A percentile compares a stretch with the other conserved stretches of the same genome.
phyloP scores from a whole-genome alignment of 2,797 vertebrate genomes.

The Delichon dasypus region DNA sequence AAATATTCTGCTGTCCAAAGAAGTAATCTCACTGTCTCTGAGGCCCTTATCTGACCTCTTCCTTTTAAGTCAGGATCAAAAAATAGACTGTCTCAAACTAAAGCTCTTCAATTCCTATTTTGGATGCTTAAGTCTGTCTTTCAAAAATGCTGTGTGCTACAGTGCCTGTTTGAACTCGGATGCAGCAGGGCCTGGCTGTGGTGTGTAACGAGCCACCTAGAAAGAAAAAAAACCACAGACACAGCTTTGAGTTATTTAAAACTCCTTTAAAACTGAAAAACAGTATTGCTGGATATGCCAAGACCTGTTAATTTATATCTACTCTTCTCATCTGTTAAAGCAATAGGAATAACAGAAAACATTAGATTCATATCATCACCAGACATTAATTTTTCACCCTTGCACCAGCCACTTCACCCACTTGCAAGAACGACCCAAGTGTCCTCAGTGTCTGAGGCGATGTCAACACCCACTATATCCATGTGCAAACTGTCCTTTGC shows the following conservation, averaged over 20 bases:
- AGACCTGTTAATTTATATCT: neutral
- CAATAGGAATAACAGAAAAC: neutral
- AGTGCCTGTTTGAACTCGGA: neutral
- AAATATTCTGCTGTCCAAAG: neutral
- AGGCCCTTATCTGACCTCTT: neutral
- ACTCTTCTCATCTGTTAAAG: constrained; percentile 4
- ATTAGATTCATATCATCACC: neutral
- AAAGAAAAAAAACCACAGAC: neutral
- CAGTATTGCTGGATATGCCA: neutral
- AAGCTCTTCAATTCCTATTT: neutral
- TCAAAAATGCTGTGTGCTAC: neutral
- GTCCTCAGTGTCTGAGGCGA: neutral
- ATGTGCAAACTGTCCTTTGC: neutral
- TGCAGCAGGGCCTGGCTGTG: neutral
- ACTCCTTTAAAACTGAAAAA: neutral
- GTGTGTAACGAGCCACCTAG: neutral
- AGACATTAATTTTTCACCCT: neutral
- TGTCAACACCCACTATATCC: neutral
- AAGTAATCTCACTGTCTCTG: neutral
- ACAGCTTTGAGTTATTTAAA: neutral
- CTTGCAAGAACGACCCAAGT: neutral
- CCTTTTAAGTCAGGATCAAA: neutral
- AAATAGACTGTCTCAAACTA: neutral
- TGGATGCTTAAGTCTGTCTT: neutral
- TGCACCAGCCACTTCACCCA: neutral